phyloP scores from a whole-genome alignment of 2,797 vertebrate species.

The Hyperoplus lanceolatus region DNA sequence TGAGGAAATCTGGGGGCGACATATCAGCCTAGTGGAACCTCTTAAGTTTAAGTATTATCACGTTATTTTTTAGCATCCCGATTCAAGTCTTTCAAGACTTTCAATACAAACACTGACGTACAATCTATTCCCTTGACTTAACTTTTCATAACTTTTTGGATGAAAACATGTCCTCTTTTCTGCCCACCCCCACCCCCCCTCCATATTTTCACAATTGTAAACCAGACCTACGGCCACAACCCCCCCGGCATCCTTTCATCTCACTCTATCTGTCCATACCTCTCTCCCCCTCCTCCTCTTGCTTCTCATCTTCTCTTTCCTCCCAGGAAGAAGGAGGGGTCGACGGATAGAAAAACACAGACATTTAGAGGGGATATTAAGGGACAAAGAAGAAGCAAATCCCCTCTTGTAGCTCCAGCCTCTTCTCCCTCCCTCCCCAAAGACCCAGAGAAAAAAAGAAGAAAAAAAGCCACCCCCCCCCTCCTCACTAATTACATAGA shows the following conservation, averaged over 20 bases:
- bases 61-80: too few relatives aligned
- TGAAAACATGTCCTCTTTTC: slow-evolving; percentile 5
- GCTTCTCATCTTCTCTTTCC: slow-evolving; percentile 13
- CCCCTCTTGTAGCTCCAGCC: slow-evolving; percentile 16
- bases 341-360: slow-evolving; percentile 23
- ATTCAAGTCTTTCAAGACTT: too few relatives aligned
- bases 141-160: slow-evolving; percentile 5
- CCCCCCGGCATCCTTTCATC: slow-evolving; percentile 35
- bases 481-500: slow-evolving; percentile 69
- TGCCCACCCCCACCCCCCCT: neutral
- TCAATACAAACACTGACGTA: neutral
- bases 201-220: slow-evolving; percentile 28
- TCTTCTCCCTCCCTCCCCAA: slow-evolving; percentile 37
- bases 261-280: slow-evolving; percentile 24
- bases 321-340: slow-evolving; percentile 19
- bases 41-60: too few relatives aligned
- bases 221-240: slow-evolving; percentile 18
- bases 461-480: slow-evolving; percentile 34
- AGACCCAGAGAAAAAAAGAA: slow-evolving; percentile 24
- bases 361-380: slow-evolving; percentile 33
- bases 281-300: slow-evolving; percentile 14
- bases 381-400: slow-evolving; percentile 48
- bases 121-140: slow-evolving; percentile 1
- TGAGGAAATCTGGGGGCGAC: too few relatives aligned
- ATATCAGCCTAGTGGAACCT: too few relatives aligned